These are phyloP conservation scores for Diplodus puntazzo DNA, from an alignment of 2,797 vertebrate species.

Conservation along the genomic window DNA sequence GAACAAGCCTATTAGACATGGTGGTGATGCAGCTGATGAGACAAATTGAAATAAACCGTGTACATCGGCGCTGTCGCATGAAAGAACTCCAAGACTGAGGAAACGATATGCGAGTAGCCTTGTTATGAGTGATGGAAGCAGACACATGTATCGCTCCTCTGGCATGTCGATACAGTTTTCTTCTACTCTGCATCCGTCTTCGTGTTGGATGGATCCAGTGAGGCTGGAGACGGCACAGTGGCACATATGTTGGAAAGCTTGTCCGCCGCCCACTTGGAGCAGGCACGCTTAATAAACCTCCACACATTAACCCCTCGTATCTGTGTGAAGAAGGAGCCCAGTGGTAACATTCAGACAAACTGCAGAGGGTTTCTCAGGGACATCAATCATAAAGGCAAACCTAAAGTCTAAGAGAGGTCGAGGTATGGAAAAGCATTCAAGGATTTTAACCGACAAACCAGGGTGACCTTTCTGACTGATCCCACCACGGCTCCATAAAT, in stretches of 20 bases:
- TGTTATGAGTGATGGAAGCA: neutral
- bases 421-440: conserved; percentile 77
- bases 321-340: conserved; percentile 58
- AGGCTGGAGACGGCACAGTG: conserved; percentile 35
- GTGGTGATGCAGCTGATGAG: conserved; percentile 22
- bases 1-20: conserved; percentile 20
- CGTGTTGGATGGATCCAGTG: neutral
- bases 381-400: conserved; percentile 72
- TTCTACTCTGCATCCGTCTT: neutral
- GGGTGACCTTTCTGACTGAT: conserved; percentile 73
- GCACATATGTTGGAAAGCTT: conserved; percentile 72
- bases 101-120: neutral
- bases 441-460: conserved; percentile 64
- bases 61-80: conserved; percentile 17
- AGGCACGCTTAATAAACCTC: conserved; percentile 62
- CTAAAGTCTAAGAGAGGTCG: conserved; percentile 36
- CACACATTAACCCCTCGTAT: conserved; percentile 56
- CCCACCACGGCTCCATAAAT: conserved; percentile 75
- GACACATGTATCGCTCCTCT: neutral
- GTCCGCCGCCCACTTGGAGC: conserved; percentile 67
- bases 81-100: conserved; percentile 5
- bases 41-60: conserved; percentile 20
- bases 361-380: conserved; percentile 55
- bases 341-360: conserved; percentile 60
- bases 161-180: neutral